phyloP scores from a whole-genome alignment of 2,888 invertebrate species.

The Hemaris fuciformis region DNA sequence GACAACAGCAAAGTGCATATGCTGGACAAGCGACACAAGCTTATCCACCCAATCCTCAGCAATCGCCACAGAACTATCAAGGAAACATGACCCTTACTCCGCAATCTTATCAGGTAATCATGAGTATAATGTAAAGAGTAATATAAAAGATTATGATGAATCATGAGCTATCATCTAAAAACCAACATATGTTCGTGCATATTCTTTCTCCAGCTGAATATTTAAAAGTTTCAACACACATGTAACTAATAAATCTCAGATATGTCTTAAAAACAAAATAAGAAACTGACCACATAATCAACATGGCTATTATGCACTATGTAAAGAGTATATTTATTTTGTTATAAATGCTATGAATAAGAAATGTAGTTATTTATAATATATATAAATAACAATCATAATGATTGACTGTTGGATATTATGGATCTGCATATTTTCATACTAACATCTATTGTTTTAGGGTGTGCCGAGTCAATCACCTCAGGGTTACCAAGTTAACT shows the following conservation, averaged over 20 bases:
- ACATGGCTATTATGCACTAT: no score
- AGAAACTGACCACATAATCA: neutral
- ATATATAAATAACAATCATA: no score
- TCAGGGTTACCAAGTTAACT: constrained; percentile 81
- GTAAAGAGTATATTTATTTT: no score
- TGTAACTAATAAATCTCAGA: no score
- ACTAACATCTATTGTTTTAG: constrained; percentile 33
- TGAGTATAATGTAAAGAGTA: neutral
- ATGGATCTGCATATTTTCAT: neutral
- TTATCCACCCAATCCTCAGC: constrained; percentile 70
- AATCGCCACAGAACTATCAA: constrained; percentile 68
- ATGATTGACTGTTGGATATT: neutral
- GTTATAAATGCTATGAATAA: no score
- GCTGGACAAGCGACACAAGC: constrained; percentile 61
- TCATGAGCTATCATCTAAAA: no score
- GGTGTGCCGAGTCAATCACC: constrained; percentile 70
- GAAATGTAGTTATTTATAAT: no score
- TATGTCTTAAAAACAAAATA: neutral
- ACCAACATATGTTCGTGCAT: neutral
- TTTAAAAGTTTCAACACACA: no score
- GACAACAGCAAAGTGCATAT: constrained; percentile 57
- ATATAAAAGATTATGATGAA: no score
- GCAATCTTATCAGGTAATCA: constrained; percentile 77
- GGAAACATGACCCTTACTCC: constrained; percentile 71
- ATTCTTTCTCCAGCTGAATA: no score